These are phyloP conservation scores for Drosophila oshimai DNA, from an alignment of 1,140 invertebrate genomes.

Conservation along the genomic window DNA sequence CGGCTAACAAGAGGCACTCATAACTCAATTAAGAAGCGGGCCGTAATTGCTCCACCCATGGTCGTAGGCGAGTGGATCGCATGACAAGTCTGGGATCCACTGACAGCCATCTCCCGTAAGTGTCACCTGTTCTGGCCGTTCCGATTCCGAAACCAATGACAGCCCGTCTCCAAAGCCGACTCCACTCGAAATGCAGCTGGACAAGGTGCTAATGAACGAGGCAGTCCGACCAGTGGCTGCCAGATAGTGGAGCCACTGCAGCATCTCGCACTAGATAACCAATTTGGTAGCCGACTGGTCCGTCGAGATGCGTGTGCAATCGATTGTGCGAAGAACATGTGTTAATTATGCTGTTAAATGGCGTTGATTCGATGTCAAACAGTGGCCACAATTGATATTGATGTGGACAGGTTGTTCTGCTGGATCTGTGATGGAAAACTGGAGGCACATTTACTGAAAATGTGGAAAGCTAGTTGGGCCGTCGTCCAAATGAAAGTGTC, in stretches of 20 bases:
- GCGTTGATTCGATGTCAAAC: slow-evolving; percentile 63
- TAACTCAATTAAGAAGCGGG: slow-evolving; percentile 62
- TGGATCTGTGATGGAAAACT: slow-evolving; percentile 6
- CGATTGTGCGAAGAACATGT: slow-evolving; percentile 75
- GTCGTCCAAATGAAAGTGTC: slow-evolving; percentile 38
- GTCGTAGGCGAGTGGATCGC: slow-evolving; percentile 29
- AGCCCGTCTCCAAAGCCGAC: slow-evolving; percentile 6
- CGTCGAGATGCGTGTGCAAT: slow-evolving; percentile 70
- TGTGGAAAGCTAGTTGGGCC: slow-evolving; percentile 23
- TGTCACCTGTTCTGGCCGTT: slow-evolving; percentile 29
- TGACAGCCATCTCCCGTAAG: neutral
- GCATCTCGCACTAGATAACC: slow-evolving; percentile 66
- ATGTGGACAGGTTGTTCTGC: slow-evolving; percentile 52
- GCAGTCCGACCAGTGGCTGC: slow-evolving; percentile 26
- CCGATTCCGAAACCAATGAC: slow-evolving; percentile 21
- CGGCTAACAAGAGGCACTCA: slow-evolving; percentile 49
- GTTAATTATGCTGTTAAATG: slow-evolving; percentile 74
- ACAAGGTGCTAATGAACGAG: slow-evolving; percentile 64
- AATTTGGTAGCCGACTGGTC: slow-evolving; percentile 51
- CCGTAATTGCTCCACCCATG: slow-evolving; percentile 19
- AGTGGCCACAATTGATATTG: slow-evolving; percentile 51
- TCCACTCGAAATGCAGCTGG: slow-evolving; percentile 37
- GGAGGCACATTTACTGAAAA: no score
- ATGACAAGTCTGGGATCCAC: slow-evolving; percentile 25
- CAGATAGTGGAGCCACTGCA: slow-evolving; percentile 15